Evolutionary conservation across 2,797 vertebrate genomes (phyloP).

Genomic region (Cephalopachus bancanus): DNA sequence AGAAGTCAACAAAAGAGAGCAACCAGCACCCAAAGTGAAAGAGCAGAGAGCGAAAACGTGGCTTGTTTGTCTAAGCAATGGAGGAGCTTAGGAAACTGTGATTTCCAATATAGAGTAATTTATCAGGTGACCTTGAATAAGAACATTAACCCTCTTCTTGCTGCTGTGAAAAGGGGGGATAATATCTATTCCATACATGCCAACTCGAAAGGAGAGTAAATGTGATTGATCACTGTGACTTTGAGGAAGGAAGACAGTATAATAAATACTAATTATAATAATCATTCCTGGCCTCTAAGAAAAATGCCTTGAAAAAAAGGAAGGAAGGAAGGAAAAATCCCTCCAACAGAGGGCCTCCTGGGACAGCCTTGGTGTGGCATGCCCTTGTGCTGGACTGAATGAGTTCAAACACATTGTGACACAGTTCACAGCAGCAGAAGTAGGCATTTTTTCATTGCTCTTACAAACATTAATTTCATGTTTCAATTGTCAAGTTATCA

Average conservation of each 20-base stretch:
- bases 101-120: background rate
- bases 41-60: background rate
- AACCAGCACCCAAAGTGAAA: background rate
- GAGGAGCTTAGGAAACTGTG: background rate
- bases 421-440: background rate
- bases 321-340: constrained; percentile 61
- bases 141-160: background rate
- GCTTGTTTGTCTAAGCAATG: background rate
- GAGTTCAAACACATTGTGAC: background rate
- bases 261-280: constrained; percentile 83
- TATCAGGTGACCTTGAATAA: constrained; percentile 65
- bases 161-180: background rate
- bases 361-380: background rate
- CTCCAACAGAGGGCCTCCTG: background rate
- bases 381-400: background rate
- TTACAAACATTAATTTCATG: background rate
- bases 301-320: constrained; percentile 57
- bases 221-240: constrained; percentile 35
- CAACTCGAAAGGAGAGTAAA: background rate
- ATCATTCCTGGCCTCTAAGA: constrained; percentile 57
- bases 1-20: background rate
- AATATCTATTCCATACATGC: constrained; percentile 75
- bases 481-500: background rate
- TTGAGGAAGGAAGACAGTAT: constrained; percentile 70
- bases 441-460: background rate